A percentile compares a stretch with the other conserved stretches of the same genome.
Conservation (phyloP, 2,888 invertebrate genomes). For the Ametastegia equiseti region DNA sequence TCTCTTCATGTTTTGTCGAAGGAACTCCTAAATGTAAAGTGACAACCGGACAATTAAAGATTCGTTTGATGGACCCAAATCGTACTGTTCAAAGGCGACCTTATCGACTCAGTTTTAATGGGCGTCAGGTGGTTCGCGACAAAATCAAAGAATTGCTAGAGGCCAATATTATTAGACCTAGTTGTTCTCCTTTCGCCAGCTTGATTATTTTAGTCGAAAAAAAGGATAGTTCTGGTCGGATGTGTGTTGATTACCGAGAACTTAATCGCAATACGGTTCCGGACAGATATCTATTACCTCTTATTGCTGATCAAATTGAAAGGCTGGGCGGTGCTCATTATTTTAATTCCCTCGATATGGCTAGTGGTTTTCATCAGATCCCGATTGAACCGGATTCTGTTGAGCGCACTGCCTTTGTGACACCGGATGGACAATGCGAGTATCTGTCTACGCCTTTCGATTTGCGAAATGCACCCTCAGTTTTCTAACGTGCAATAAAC, state of each 20-base stretch:
- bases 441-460: conserved; percentile 57
- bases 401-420: conserved; percentile 50
- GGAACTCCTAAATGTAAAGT: conserved; percentile 49
- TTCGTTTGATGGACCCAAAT: conserved; percentile 51
- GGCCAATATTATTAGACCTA: conserved; percentile 55
- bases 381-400: conserved; percentile 49
- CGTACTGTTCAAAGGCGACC: conserved; percentile 52
- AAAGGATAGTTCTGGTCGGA: conserved; percentile 55
- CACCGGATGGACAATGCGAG: conserved; percentile 52
- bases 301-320: conserved; percentile 57
- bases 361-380: conserved; percentile 56
- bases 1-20: conserved; percentile 44
- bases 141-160: conserved; percentile 49
- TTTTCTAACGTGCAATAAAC: conserved; percentile 56
- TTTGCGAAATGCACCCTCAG: conserved; percentile 55
- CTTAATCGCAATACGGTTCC: conserved; percentile 60
- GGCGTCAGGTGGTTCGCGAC: conserved; percentile 49
- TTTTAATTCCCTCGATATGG: conserved; percentile 54
- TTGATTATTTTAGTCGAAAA: conserved; percentile 57
- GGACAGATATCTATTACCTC: conserved; percentile 59
- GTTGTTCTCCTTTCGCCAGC: conserved; percentile 57
- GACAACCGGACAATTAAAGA: conserved; percentile 52
- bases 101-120: conserved; percentile 48
- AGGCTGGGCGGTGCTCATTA: conserved; percentile 51
- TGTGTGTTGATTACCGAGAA: conserved; percentile 58